phyloP scores from a whole-genome alignment of 92 coral and sea anemone genomes.

The Blastomussa wellsi region DNA sequence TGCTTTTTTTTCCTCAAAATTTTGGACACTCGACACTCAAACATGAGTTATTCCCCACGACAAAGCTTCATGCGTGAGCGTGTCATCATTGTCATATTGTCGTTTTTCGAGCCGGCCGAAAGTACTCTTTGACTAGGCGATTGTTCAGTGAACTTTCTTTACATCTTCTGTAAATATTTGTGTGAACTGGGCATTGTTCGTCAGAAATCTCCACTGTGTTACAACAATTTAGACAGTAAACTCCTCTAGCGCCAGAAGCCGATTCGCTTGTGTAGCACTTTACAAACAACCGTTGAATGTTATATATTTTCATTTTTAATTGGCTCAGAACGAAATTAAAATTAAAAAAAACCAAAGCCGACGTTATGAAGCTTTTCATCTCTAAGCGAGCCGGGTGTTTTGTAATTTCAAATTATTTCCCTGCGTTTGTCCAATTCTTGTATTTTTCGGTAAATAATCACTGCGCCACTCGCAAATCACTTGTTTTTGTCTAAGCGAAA shows the following conservation, averaged over 20 bases:
- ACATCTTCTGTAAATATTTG: slow-evolving; percentile 48
- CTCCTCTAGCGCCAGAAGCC: slow-evolving; percentile 18
- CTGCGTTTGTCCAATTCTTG: slow-evolving; percentile 49
- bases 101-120: slow-evolving; percentile 25
- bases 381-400: slow-evolving; percentile 82
- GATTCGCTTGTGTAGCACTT: not conserved
- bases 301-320: slow-evolving; percentile 11
- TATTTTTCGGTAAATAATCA: slow-evolving; percentile 61
- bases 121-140: slow-evolving; percentile 17
- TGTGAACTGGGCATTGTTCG: slow-evolving; percentile 21
- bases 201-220: slow-evolving; percentile 22
- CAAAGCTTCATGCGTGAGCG: slow-evolving; percentile 26
- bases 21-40: slow-evolving; percentile 1
- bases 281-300: not conserved
- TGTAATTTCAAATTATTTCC: slow-evolving; percentile 33
- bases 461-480: slow-evolving; percentile 34
- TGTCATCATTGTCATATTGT: slow-evolving; percentile 38
- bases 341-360: slow-evolving; percentile 59
- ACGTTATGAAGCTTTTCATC: slow-evolving; percentile 53
- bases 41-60: slow-evolving; percentile 15
- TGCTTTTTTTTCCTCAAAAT: not conserved
- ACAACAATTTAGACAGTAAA: slow-evolving; percentile 14
- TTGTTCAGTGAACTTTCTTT: slow-evolving; percentile 23
- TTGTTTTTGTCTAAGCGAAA: slow-evolving; percentile 29
- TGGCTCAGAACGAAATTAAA: not conserved